Conservation (phyloP, 2,888 invertebrate species). For the Machimus rusticus region DNA sequence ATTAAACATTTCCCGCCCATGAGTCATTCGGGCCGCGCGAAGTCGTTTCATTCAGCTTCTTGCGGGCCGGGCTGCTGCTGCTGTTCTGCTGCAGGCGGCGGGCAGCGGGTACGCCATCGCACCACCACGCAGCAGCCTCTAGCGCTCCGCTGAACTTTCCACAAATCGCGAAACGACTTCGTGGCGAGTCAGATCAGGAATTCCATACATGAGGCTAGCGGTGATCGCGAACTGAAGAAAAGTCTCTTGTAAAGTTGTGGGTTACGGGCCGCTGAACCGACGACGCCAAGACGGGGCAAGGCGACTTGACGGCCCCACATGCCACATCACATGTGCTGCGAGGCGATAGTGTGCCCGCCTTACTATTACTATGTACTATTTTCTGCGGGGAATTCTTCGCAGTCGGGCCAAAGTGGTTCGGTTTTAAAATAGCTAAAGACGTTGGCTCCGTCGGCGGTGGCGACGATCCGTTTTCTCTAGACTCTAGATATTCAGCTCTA, state of each 20-base stretch:
- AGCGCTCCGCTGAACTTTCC: background rate
- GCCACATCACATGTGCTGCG: background rate
- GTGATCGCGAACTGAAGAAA: background rate
- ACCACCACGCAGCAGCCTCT: background rate
- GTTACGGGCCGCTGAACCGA: slow-evolving; percentile 12
- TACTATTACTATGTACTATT: background rate
- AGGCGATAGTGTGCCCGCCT: background rate
- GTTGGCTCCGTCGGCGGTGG: background rate
- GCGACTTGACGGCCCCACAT: background rate
- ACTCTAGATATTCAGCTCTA: background rate
- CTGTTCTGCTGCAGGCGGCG: background rate
- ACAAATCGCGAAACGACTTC: background rate
- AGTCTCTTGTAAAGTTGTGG: background rate
- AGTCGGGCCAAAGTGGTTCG: background rate
- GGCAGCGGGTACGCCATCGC: background rate
- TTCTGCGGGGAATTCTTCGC: background rate
- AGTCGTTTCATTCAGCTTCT: slow-evolving; percentile 22
- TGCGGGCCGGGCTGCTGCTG: background rate
- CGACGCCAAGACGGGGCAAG: background rate
- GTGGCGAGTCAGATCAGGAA: background rate
- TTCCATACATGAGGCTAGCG: slow-evolving; percentile 18
- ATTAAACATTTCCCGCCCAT: slow-evolving; percentile 30
- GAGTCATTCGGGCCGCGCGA: background rate
- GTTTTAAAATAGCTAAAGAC: slow-evolving; percentile 8
- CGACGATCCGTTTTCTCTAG: background rate